phyloP scores from a whole-genome alignment of 2,113 vertebrate species.

The Amphiprion percula region DNA sequence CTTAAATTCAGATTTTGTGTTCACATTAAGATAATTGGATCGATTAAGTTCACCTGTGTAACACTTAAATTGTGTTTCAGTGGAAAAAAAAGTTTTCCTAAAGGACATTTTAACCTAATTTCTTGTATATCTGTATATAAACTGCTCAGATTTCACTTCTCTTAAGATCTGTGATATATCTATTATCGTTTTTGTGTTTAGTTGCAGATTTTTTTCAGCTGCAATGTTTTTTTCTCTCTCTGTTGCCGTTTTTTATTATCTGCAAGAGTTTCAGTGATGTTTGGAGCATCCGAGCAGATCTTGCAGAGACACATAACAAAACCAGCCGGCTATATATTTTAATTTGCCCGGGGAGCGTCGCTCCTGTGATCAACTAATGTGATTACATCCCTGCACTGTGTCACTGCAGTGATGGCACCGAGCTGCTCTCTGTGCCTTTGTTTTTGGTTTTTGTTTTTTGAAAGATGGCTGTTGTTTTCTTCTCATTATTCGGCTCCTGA shows the following conservation, averaged over 20 bases:
- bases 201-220: neutral
- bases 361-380: slow-evolving; percentile 55
- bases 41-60: too few relatives aligned
- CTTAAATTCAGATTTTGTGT: too few relatives aligned
- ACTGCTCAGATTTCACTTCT: too few relatives aligned
- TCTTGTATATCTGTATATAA: too few relatives aligned
- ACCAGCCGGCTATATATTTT: slow-evolving; percentile 50
- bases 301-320: neutral
- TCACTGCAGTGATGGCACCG: slow-evolving; percentile 36
- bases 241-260: neutral
- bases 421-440: slow-evolving; percentile 4
- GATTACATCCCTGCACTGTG: slow-evolving; percentile 56
- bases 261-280: neutral
- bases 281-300: slow-evolving; percentile 1
- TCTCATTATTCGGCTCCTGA: slow-evolving; percentile 72
- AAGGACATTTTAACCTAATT: too few relatives aligned
- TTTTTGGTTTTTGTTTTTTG: slow-evolving; percentile 22
- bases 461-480: slow-evolving; percentile 74
- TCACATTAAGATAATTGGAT: too few relatives aligned
- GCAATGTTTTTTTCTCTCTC: neutral
- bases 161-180: too few relatives aligned
- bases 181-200: neutral
- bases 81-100: too few relatives aligned
- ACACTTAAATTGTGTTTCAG: too few relatives aligned
- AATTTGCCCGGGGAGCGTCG: slow-evolving; percentile 45